phyloP scores from a whole-genome alignment of 1,140 invertebrate genomes.

The Pogonognathellus flavescens region DNA sequence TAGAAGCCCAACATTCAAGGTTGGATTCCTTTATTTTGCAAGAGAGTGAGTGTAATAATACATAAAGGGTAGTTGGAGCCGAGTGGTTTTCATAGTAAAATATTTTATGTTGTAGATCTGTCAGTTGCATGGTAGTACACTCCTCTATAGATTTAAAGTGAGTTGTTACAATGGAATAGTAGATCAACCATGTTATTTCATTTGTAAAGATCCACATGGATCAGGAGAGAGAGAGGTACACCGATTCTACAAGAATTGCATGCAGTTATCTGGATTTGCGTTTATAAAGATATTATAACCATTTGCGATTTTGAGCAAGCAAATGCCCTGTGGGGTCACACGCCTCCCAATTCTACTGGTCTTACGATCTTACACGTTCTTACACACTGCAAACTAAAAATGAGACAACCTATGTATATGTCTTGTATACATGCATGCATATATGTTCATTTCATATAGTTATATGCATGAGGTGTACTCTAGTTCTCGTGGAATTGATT shows the following conservation, averaged over 20 bases:
- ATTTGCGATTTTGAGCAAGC: not conserved
- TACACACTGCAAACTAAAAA: not conserved
- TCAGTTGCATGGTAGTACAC: too few species aligned
- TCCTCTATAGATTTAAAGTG: not conserved
- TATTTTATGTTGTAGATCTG: too few species aligned
- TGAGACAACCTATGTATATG: not conserved
- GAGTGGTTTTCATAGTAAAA: too few species aligned
- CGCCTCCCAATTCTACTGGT: slow-evolving; percentile 27
- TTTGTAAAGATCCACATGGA: slow-evolving; percentile 19
- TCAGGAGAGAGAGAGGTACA: not conserved
- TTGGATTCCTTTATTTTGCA: slow-evolving; percentile 6
- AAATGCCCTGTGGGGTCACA: slow-evolving; percentile 34
- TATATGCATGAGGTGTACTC: too few species aligned
- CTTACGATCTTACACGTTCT: not conserved
- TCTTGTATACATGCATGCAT: too few species aligned
- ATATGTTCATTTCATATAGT: too few species aligned
- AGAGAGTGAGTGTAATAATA: too few species aligned
- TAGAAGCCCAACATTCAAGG: slow-evolving; percentile 2
- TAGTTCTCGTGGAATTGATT: too few species aligned
- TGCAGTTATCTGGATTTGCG: slow-evolving; percentile 32
- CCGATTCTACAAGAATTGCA: slow-evolving; percentile 12
- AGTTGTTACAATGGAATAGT: not conserved
- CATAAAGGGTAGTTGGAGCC: too few species aligned
- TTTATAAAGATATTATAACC: not conserved
- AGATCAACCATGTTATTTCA: not conserved